These are phyloP conservation scores for Gymnoscopelus microlampas DNA, from an alignment of 2,797 vertebrate species.

Conservation along the genomic window DNA sequence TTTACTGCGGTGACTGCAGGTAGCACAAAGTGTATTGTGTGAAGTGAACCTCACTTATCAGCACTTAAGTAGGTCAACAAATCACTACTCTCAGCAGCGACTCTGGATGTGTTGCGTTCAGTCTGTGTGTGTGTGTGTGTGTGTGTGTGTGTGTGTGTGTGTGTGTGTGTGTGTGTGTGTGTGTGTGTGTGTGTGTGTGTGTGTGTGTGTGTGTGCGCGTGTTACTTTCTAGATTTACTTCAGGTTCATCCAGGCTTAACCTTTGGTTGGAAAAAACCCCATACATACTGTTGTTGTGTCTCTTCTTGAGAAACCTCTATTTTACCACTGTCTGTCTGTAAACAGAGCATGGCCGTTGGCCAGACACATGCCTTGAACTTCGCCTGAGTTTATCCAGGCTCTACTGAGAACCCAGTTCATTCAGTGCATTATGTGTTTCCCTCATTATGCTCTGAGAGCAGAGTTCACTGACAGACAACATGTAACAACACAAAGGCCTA, in stretches of 20 bases:
- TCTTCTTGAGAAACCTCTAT: slow-evolving; percentile 30
- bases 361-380: not conserved
- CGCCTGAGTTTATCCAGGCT: not conserved
- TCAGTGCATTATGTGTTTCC: not conserved
- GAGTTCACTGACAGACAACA: too few relatives aligned
- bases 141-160: slow-evolving; percentile 6
- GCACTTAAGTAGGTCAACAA: too few relatives aligned
- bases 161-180: slow-evolving; percentile 1
- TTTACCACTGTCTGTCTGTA: not conserved
- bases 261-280: too few relatives aligned
- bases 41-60: too few relatives aligned
- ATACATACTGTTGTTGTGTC: too few relatives aligned
- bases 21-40: too few relatives aligned
- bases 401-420: not conserved
- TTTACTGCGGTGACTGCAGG: too few relatives aligned
- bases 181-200: not conserved
- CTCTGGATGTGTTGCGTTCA: too few relatives aligned
- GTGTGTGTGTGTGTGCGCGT: not conserved
- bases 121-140: too few relatives aligned
- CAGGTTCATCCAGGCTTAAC: slow-evolving; percentile 4
- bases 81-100: too few relatives aligned
- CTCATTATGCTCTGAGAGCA: too few relatives aligned
- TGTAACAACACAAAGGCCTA: too few relatives aligned
- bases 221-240: not conserved
- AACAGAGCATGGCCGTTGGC: not conserved